Base-by-base conservation (phyloP, 2,113 vertebrate species). In the Puntigrus tetrazona region DNA sequence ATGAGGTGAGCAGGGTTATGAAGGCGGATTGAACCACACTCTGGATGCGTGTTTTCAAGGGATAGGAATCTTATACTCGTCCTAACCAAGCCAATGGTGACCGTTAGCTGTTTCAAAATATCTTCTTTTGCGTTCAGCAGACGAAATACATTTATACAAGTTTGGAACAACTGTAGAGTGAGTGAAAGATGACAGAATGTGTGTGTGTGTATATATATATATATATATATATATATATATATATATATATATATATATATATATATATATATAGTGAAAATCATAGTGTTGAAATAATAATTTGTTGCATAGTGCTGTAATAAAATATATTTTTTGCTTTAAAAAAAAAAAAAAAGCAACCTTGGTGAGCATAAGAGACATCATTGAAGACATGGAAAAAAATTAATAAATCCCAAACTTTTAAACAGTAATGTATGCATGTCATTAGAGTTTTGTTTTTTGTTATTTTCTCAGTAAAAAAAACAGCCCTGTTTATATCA, bases 1-100 rank as follows among this genome's bases (percentile, higher is more conserved):
- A 95, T 95, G 96, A 97, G 94, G 95, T 96, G 93, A 96, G 95
- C 92, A 94, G 93, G 92, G 93, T 91, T 93, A 89, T 83, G 86
- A 89, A 85, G 70, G 85, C 89, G 88, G 87, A 88, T 34, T 10
- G 22, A 72, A 73, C 45, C 9, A 22, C 22, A 57, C 52, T 57
- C 52, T 57, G 22, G 52, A 57, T 57, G 27, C 8, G 22, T 31
- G 59, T 50, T 75, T 31, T 50, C 20, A 22, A 55, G 22, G 52
- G 22, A n/a, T 57, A 57, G 20, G 47, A 50, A 50, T 57, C 2
- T 57, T 57, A n/a, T 57, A 57, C 52, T 57, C 52, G 9, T 3
- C 52, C 52, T 57, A 57, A 5, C 41, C 0, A 52, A 52, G 20
- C n/a, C 52, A n/a, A n/a, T 55, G 52, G 52, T 55, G 52, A 55